These are phyloP conservation scores for Phenganax marumi DNA, from an alignment of 92 coral and sea anemone genomes.

Conservation along the genomic window DNA sequence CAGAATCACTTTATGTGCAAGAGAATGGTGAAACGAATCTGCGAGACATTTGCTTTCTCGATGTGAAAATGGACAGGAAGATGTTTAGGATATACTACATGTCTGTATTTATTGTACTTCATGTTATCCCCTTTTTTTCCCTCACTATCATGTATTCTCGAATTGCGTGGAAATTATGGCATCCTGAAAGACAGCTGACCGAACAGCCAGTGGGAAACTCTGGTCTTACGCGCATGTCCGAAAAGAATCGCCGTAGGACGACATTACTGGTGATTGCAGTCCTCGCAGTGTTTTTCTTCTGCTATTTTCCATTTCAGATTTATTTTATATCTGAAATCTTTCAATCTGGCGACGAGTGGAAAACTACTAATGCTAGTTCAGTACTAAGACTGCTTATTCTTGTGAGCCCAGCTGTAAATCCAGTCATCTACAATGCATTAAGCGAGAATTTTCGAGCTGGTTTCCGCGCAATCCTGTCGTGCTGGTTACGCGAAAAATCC, in stretches of 20 bases:
- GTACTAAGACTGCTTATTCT: neutral
- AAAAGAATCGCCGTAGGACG: conserved; percentile 17
- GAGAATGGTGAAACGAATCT: neutral
- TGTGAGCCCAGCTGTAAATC: neutral
- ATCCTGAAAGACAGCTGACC: neutral
- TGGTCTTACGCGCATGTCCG: neutral
- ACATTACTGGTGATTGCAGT: conserved; percentile 6
- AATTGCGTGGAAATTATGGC: conserved; percentile 2
- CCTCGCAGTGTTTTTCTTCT: neutral
- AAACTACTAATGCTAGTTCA: neutral
- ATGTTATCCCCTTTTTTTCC: neutral
- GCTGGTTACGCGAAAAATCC: conserved; percentile 6
- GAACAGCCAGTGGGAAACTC: neutral
- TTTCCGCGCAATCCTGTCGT: neutral
- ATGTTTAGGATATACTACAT: neutral
- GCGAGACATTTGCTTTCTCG: neutral
- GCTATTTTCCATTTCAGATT: conserved; percentile 3
- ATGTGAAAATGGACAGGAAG: neutral
- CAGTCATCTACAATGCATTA: neutral
- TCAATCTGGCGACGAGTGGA: neutral
- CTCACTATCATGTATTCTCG: neutral
- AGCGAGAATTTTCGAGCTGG: neutral
- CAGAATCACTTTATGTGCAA: neutral
- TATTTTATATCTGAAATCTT: neutral
- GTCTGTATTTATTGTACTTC: neutral